Evolutionary conservation across 2,888 invertebrate species (phyloP).

Genomic region (Lasiommata megera): DNA sequence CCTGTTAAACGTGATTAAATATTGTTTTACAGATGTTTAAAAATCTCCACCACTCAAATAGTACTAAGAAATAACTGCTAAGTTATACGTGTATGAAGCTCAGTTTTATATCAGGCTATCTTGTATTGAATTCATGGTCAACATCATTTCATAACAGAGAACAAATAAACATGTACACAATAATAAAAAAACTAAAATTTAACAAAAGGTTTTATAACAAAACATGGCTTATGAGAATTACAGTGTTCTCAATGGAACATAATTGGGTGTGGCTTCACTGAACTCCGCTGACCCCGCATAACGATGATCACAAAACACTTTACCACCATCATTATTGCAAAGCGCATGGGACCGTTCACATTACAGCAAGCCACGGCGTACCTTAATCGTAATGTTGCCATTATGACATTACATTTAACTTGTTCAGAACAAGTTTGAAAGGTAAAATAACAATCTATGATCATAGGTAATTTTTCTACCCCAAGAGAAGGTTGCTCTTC

Average conservation of each 20-base stretch:
- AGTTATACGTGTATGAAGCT: too few species aligned
- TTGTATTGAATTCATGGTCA: too few species aligned
- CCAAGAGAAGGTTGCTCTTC: too few species aligned
- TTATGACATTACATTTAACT: background rate
- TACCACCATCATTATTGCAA: constrained; percentile 20
- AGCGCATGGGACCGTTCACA: constrained; percentile 13
- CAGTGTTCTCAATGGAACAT: constrained; percentile 2
- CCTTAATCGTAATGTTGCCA: constrained; percentile 1
- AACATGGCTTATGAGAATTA: background rate
- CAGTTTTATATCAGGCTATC: too few species aligned
- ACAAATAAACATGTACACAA: too few species aligned
- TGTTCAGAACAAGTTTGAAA: constrained; percentile 2
- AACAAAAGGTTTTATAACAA: background rate
- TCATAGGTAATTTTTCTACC: too few species aligned
- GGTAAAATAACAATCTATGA: background rate
- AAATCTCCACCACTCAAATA: too few species aligned
- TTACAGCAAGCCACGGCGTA: background rate
- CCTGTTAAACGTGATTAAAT: too few species aligned
- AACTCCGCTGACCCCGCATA: constrained; percentile 23
- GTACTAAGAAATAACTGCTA: too few species aligned
- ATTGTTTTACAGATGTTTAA: too few species aligned
- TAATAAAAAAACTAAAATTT: background rate
- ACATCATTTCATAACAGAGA: too few species aligned
- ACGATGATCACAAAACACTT: constrained; percentile 11
- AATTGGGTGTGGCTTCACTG: constrained; percentile 18